Percentiles rank a stretch among this genome's conserved stretches.
These are phyloP conservation scores for Motacilla alba DNA, from an alignment of 2,113 vertebrate genomes.

Conservation along the genomic window DNA sequence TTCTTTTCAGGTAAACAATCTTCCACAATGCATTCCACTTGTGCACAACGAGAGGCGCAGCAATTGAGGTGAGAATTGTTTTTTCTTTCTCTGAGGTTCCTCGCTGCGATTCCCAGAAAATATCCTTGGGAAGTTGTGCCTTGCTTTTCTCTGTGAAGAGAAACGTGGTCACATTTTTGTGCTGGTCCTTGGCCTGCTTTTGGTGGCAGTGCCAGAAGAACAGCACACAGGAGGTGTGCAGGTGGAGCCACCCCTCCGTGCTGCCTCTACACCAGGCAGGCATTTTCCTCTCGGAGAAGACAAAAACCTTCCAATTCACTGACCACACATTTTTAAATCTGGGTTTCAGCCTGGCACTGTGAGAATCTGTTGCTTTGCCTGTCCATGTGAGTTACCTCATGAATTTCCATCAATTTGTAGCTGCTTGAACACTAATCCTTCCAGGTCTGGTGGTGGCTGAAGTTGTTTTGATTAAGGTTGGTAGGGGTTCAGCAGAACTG, in stretches of 20 bases:
- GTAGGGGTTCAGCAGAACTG: not conserved
- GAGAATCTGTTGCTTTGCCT: not conserved
- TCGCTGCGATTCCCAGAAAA: too few relatives aligned
- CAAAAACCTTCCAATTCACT: not conserved
- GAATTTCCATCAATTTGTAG: not conserved
- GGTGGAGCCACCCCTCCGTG: not conserved
- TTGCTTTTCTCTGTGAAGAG: too few relatives aligned
- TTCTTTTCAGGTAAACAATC: too few relatives aligned
- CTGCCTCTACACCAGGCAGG: not conserved
- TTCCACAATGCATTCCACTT: too few relatives aligned
- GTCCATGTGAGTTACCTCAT: not conserved
- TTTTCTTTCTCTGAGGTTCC: too few relatives aligned
- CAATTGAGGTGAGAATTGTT: too few relatives aligned
- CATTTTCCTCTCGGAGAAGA: not conserved
- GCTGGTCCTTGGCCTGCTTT: not conserved
- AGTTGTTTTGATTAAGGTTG: not conserved
- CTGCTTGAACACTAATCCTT: not conserved
- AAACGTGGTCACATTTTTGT: not conserved
- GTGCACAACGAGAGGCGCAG: too few relatives aligned
- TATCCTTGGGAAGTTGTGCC: too few relatives aligned
- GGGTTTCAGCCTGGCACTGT: not conserved
- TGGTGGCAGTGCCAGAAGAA: not conserved
- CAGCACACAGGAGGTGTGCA: rapidly evolving
- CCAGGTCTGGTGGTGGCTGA: not conserved
- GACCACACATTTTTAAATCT: not conserved